Base-by-base conservation (phyloP, 2,113 vertebrate species). In the Cyanoramphus novaezelandiae region DNA sequence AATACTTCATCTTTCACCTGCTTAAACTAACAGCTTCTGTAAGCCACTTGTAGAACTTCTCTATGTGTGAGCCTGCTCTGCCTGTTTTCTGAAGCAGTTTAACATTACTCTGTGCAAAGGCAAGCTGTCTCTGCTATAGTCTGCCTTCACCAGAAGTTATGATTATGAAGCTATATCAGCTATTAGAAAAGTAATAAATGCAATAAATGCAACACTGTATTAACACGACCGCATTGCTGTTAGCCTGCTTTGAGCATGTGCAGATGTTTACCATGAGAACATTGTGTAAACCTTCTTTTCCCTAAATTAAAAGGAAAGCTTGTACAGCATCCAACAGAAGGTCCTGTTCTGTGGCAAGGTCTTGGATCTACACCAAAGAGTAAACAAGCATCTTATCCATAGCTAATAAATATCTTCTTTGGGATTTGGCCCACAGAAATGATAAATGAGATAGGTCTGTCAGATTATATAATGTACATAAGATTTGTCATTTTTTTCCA, bases 401-500 rank as follows among this genome's bases (percentile, higher is more conserved):
- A 90, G 46, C 64, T 75, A 92, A 86, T 74, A 96, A 90, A 88
- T 86, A 74, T 77, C 63, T 84, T 79, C 44, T n/a, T n/a, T n/a
- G 85, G 68, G 49, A 80, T 90, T 90, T 91, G 53, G 41, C 37
- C 57, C 28, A 59, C 16, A 77, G 82, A 85, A 92, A 65, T 88
- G 44, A 92, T 57, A 88, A 94, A 93, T 83, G 29, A 23, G 47
- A 88, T 82, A 77, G 17, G 12, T 74, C 46, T 94, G 67, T 88
- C 50, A 63, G 78, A 94, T 94, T 96, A 75, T 70, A 50, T 80
- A 75, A 46, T 86, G 41, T 74, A 88, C 31, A 8, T 39, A 92
- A 59, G 70, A 81, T 50, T 94, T 95, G 85, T 94, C 59, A 8
- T 65, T 90, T 91, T 91, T 95, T 97, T 84, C 75, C 64, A 44